These are phyloP conservation scores for Trachelus stipa DNA, from an alignment of 2,888 invertebrate genomes.

Conservation along the genomic window DNA sequence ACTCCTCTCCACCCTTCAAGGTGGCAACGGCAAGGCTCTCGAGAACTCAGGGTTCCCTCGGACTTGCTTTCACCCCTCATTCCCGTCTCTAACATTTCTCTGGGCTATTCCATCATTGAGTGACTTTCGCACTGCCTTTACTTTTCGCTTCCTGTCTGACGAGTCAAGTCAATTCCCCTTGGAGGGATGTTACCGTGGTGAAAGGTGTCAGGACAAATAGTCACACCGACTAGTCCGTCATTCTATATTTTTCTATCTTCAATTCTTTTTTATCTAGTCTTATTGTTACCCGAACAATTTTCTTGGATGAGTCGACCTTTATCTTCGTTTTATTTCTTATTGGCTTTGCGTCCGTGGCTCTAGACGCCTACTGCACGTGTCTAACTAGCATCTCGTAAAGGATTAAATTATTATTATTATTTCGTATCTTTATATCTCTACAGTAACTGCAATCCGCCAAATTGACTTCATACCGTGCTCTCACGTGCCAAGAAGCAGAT, in stretches of 20 bases:
- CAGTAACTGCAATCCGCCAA: background rate
- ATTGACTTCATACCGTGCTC: background rate
- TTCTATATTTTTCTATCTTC: background rate
- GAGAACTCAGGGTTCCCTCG: background rate
- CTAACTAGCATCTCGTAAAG: background rate
- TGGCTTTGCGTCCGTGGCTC: background rate
- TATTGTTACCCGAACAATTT: too few relatives aligned
- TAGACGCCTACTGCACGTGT: background rate
- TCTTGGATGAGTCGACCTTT: too few relatives aligned
- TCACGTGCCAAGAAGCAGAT: background rate
- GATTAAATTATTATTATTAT: background rate
- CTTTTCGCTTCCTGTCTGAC: background rate
- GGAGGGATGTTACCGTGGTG: background rate
- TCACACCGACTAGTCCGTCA: background rate
- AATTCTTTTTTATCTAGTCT: too few relatives aligned
- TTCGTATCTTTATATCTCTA: background rate
- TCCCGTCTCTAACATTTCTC: background rate
- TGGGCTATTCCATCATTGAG: constrained; percentile 1
- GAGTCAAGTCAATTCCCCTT: background rate
- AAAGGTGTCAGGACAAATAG: constrained; percentile 24
- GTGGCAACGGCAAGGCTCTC: background rate
- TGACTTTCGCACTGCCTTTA: background rate
- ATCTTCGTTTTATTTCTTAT: background rate
- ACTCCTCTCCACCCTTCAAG: constrained; percentile 20
- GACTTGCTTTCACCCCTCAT: background rate